These are phyloP conservation scores for Tetragnatha montana DNA, from an alignment of 2,888 invertebrate species.

Conservation along the genomic window DNA sequence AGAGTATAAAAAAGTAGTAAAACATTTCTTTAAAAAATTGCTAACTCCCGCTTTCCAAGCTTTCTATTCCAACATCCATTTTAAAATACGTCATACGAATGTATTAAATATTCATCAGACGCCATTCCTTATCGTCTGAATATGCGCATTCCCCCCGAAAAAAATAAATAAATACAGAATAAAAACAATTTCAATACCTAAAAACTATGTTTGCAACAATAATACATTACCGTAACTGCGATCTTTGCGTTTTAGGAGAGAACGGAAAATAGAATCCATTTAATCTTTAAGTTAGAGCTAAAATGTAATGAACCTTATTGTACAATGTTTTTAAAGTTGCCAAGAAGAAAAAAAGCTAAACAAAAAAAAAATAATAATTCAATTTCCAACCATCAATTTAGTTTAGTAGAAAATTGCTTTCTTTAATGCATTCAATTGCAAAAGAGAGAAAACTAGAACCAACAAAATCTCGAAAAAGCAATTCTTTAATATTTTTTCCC, in stretches of 20 bases:
- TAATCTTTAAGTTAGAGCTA: slow-evolving; percentile 64
- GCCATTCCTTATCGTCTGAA: slow-evolving; percentile 58
- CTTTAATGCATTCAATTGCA: slow-evolving; percentile 63
- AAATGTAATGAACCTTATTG: slow-evolving; percentile 65
- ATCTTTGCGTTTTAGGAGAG: slow-evolving; percentile 32
- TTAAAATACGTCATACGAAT: slow-evolving; percentile 62
- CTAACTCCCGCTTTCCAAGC: slow-evolving; percentile 16
- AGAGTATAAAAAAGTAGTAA: slow-evolving; percentile 38
- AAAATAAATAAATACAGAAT: slow-evolving; percentile 5
- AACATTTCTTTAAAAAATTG: slow-evolving; percentile 57
- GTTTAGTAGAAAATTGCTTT: slow-evolving; percentile 65
- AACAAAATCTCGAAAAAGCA: not conserved
- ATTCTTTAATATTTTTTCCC: slow-evolving; percentile 18
- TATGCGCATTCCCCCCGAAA: slow-evolving; percentile 54
- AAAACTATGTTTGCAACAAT: slow-evolving; percentile 59
- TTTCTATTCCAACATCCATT: slow-evolving; percentile 45
- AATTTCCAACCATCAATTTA: slow-evolving; percentile 53
- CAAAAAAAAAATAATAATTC: slow-evolving; percentile 44
- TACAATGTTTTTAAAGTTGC: slow-evolving; percentile 1
- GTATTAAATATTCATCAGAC: slow-evolving; percentile 66
- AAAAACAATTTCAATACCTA: slow-evolving; percentile 61
- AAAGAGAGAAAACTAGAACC: slow-evolving; percentile 31
- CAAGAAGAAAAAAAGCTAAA: slow-evolving; percentile 3
- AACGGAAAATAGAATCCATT: slow-evolving; percentile 40
- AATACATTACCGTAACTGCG: slow-evolving; percentile 55